Base-by-base conservation (phyloP, 2,113 vertebrate genomes). In the Psammodynastes pulverulentus region DNA sequence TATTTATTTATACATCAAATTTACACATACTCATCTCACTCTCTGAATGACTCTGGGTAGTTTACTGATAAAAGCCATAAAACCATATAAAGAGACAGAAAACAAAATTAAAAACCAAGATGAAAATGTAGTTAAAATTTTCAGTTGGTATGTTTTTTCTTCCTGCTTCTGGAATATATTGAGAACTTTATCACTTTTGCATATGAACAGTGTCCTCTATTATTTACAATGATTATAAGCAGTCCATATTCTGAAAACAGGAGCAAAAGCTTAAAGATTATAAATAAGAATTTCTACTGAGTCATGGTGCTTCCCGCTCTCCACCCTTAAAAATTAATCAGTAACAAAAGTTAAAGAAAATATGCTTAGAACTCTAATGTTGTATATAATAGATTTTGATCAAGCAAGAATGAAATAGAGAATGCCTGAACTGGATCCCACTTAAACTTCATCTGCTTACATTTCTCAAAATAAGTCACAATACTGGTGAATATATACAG, bases 401-500 rank as follows among this genome's bases (percentile, higher is more conserved):
- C 87, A 93, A 96, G 92, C 93, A 86, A 95, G 88, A 95, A 84
- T 88, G 90, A 95, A 96, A 96, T 96, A 94, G 95, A 94, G 97
- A 98, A 97, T 97, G 96, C 96, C 94, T 97, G 92, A 95, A 85
- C 95, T 96, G 96, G 96, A 97, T 96, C 89, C 0, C 26, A 94
- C 94, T 97, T 96, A 97, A 96, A 96, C 93, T 95, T 96, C 96
- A 96, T 96, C 95, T 94, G 94, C 96, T 97, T 96, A 95, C 95
- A 96, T 97, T 95, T 95, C 95, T 97, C 91, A 92, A 96, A 96
- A 96, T 95, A 95, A 96, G 95, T 94, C 95, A 96, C 95, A 96
- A 95, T 97, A 97, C 96, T 95, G 96, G 95, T 90, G 92, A 96
- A 94, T 79, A 91, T 90, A 92, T 96, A 95, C 94, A 96, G 94